Base-by-base conservation (phyloP, 1,140 invertebrate genomes). In the Aphis craccivora region DNA sequence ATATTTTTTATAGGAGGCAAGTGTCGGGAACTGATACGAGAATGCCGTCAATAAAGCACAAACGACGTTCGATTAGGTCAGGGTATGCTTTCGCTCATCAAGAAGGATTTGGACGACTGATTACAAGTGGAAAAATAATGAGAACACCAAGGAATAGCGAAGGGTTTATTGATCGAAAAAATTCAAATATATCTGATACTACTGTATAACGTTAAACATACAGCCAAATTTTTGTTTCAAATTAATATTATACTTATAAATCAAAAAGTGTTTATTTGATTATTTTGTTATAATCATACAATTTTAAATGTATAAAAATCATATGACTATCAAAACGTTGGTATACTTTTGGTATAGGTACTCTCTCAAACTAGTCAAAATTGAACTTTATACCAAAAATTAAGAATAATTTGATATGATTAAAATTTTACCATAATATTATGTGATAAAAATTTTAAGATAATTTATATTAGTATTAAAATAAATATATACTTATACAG, bases 51-150 rank as follows among this genome's bases (percentile, higher is more conserved):
- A 14, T 98, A 1, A 96, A 98, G 93, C 96, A 98, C 94, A 97
- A 97, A 88, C 96, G 98, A 45, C 97, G 98, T 91, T 99, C 98
- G 9, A 96, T 99, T 83, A 97, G 99, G 30, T 99, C 98, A 1
- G 99, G 99, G 67, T 99, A 99, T 95, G 99, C 99, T 3, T 99
- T 99, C 96, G 98, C 99, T 53, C 99, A 99, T 96, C 96, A 97
- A 94, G 95, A 95, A 94, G 95, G 99, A 94, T 99, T 99, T 96
- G 99, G 99, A 76, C 96, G 98, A 20, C 97, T 99, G 43, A 99
- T 99, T 95, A 99, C 99, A 11, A 99, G 98, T 67, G 99, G 99
- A 76, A 99, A 99, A 95, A 99, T 99, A 51, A 94, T 93, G 76
- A 93, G 91, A 51, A 93, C 91, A 51, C 81, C 76, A 18, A 86